Base-by-base conservation (phyloP, 2,113 vertebrate genomes). In the Porphyrio hochstetteri region DNA sequence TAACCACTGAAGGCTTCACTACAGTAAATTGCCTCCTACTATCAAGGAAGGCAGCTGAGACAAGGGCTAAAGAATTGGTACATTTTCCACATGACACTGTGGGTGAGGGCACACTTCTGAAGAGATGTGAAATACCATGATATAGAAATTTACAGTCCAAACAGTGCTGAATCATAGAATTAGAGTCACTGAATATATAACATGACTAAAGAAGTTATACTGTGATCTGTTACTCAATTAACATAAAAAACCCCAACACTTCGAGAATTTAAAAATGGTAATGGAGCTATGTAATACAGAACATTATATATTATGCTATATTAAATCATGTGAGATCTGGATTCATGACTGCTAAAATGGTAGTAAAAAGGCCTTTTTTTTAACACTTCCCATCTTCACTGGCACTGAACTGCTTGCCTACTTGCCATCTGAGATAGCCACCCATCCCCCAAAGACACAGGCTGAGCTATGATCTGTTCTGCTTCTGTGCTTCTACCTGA, bases 21-120 rank as follows among this genome's bases (percentile, higher is more conserved):
- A 4, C 2, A 70, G 21, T 48, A 80, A 70, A 68, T 23, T 53
- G 35, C 50, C 11, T 88, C 11, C 31, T 69, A 12, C n/a, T 48
- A 8, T 40, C 9, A 61, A 82, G n/a, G 17, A 42, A 83, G n/a
- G 13, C 21, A 76, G 18, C 13, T 64, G 44, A 77, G 14, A 80
- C 3, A 13, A 74, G 11, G n/a, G 9, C 13, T 59, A 50, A 83
- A 35, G 36, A 55, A 40, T 50, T 0, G 0, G 5, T 46, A 7
- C 17, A 35, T 50, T 88, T 88, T 64, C 50, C 70, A 11, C 3
- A 0, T 59, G 33, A 53, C 10, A 16, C 5, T 8, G 20, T 57
- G 36, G 29, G 17, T 10, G 19, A 65, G 40, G 19, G 7, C 16
- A 11, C 1, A 1, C 4, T 59, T 76, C 63, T 46, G 28, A 84